Evolutionary conservation across 2,888 invertebrate species (phyloP).

Genomic region (Polydesmus complanatus): DNA sequence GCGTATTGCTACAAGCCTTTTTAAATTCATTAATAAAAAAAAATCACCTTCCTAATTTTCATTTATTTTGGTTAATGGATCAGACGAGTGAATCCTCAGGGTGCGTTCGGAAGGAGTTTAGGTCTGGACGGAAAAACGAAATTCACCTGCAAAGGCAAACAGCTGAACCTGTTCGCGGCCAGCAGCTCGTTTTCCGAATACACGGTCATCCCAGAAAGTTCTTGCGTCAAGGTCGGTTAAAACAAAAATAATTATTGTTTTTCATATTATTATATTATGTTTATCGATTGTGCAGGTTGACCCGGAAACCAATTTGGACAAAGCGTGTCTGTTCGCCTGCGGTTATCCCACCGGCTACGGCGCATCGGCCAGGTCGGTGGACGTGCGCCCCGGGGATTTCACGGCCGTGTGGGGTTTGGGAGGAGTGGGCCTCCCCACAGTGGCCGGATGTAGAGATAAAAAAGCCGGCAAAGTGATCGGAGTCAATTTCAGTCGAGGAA

Average conservation of each 20-base stretch:
- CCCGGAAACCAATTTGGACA: neutral
- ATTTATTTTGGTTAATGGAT: no score
- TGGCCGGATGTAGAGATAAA: neutral
- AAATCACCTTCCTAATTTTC: neutral
- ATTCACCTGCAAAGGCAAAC: slow-evolving; percentile 5
- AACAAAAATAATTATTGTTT: no score
- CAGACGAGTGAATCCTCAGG: neutral
- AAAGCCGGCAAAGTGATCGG: neutral
- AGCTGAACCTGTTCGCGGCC: neutral
- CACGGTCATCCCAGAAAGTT: slow-evolving; percentile 5
- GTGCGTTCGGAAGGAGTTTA: neutral
- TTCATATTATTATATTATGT: no score
- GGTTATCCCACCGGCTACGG: neutral
- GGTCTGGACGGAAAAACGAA: neutral
- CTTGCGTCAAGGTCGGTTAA: slow-evolving; percentile 12
- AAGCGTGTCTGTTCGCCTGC: neutral
- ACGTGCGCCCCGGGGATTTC: neutral
- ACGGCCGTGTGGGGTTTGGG: neutral
- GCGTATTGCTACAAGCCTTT: no score
- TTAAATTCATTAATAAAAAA: neutral
- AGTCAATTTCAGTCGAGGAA: neutral
- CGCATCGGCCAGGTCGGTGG: neutral
- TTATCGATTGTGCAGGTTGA: no score
- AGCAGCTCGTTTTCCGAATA: slow-evolving; percentile 9
- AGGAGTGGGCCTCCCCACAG: neutral